A percentile compares a stretch with the other conserved stretches of the same genome.
Evolutionary conservation across 2,888 invertebrate genomes (phyloP).

Genomic region (Cistogaster globosa): DNA sequence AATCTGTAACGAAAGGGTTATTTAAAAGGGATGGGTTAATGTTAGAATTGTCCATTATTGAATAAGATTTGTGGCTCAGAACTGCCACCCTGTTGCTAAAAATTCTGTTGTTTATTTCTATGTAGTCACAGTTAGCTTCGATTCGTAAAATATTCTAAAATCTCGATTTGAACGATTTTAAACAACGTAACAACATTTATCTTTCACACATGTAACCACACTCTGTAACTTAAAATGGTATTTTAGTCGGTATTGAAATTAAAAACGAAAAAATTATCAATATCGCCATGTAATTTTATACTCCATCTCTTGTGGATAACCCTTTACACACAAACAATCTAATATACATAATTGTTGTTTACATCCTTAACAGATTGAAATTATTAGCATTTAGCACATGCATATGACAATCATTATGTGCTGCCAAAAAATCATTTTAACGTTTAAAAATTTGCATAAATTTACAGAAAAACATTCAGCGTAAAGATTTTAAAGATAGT

Average conservation of each 20-base stretch:
- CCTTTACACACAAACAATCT: neutral
- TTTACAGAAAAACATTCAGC: neutral
- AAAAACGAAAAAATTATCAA: too few relatives aligned
- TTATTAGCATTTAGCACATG: conserved; percentile 17
- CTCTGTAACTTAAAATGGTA: too few relatives aligned
- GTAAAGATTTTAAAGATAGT: neutral
- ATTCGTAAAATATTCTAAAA: too few relatives aligned
- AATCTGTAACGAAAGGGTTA: neutral
- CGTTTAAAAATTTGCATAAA: neutral
- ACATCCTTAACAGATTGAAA: conserved; percentile 6
- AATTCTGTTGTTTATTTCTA: too few relatives aligned
- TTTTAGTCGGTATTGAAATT: too few relatives aligned
- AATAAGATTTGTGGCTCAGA: neutral
- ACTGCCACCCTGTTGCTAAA: too few relatives aligned
- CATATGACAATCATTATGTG: neutral
- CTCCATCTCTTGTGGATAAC: neutral
- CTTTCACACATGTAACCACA: too few relatives aligned
- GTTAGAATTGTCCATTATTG: neutral
- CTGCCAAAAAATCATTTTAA: neutral
- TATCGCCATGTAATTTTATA: too few relatives aligned
- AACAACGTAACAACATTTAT: too few relatives aligned
- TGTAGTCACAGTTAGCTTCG: too few relatives aligned
- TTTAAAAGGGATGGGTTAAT: too few relatives aligned
- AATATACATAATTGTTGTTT: conserved; percentile 17
- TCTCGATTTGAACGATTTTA: too few relatives aligned